phyloP scores from a whole-genome alignment of 2,797 vertebrate species.

The Siniperca scherzeri region DNA sequence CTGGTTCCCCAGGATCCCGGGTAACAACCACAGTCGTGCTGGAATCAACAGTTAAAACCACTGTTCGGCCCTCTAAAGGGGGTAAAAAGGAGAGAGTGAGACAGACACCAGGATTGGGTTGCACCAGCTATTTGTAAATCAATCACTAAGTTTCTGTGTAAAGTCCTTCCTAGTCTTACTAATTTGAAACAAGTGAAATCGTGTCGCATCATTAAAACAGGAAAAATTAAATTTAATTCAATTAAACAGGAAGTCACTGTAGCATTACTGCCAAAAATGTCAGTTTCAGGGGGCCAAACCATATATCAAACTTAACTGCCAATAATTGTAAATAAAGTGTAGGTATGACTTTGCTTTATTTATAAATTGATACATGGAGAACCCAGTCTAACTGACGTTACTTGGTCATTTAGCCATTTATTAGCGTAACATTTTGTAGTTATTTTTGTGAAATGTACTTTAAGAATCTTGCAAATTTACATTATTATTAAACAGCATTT shows the following conservation, averaged over 20 bases:
- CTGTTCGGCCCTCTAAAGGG: conserved; percentile 62
- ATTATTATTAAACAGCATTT: not conserved
- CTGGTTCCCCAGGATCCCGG: conserved; percentile 18
- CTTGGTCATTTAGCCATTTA: not conserved
- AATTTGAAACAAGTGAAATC: not conserved
- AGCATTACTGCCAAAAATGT: not conserved
- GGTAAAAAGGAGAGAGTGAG: not conserved
- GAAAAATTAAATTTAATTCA: not conserved
- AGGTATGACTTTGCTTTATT: not conserved
- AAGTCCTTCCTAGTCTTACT: not conserved
- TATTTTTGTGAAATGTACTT: not conserved
- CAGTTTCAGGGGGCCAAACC: not conserved
- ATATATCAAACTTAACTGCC: not conserved
- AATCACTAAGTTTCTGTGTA: not conserved
- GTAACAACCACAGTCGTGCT: conserved; percentile 64
- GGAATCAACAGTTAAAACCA: conserved; percentile 62
- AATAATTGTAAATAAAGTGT: not conserved
- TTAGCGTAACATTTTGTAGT: not conserved
- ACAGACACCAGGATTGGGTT: not conserved
- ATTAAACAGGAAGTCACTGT: too few relatives aligned
- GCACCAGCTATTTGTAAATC: not conserved
- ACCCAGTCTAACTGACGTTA: not conserved
- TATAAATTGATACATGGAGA: not conserved
- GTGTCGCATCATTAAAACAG: not conserved
- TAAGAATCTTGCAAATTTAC: not conserved